phyloP scores from a whole-genome alignment of 2,888 invertebrate genomes.

The Dynastes maya region DNA sequence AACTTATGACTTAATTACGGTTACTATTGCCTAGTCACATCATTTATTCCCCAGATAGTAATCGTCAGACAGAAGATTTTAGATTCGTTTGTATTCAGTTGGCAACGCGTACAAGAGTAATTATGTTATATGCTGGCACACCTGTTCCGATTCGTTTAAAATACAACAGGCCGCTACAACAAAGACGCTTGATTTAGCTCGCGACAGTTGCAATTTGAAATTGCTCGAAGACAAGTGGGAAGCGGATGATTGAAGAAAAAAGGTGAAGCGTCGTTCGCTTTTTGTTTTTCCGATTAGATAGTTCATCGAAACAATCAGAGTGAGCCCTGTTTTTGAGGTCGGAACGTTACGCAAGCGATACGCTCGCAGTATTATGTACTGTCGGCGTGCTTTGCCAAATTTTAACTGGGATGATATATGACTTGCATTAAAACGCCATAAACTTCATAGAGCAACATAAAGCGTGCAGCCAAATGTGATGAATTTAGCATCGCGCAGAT shows the following conservation, averaged over 20 bases:
- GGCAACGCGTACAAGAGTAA: conserved; percentile 31
- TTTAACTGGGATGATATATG: conserved; percentile 22
- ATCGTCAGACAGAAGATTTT: conserved; percentile 10
- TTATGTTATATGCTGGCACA: conserved; percentile 19
- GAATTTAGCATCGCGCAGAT: not conserved
- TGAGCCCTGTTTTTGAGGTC: not conserved
- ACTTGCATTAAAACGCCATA: conserved; percentile 23
- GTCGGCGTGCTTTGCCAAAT: conserved; percentile 22
- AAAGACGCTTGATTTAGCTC: conserved; percentile 28
- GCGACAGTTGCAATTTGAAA: conserved; percentile 21
- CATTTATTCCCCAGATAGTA: conserved; percentile 10
- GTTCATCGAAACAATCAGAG: not conserved
- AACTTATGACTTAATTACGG: not conserved
- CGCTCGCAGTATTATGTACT: conserved; percentile 19
- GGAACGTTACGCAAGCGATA: conserved; percentile 8
- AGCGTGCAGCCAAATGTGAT: not conserved
- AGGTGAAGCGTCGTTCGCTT: not conserved
- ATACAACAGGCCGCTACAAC: conserved; percentile 7
- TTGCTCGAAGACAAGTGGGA: not conserved
- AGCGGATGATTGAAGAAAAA: not conserved
- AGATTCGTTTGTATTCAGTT: conserved; percentile 26
- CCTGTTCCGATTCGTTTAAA: conserved; percentile 26
- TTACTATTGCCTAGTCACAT: not conserved
- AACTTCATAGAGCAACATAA: not conserved
- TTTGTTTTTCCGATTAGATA: not conserved